phyloP scores from a whole-genome alignment of 2,113 vertebrate genomes.

The Apodemus sylvaticus region DNA sequence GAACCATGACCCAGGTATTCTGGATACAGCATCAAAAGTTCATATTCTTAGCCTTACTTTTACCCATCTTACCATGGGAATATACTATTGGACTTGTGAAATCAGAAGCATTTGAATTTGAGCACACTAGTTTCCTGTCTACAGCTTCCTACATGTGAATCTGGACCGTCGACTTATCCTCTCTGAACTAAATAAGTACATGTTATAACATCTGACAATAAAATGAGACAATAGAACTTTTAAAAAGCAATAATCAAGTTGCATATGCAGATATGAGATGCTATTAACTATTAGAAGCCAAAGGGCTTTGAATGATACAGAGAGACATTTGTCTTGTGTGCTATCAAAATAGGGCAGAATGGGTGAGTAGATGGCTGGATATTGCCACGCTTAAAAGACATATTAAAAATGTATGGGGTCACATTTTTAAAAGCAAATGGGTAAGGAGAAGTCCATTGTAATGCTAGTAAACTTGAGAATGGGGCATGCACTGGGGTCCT shows the following conservation, averaged over 20 bases:
- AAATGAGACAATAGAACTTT: slow-evolving; percentile 17
- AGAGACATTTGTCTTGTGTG: background rate
- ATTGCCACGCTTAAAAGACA: background rate
- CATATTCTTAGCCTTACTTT: background rate
- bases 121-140: background rate
- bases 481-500: background rate
- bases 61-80: background rate
- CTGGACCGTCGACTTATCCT: background rate
- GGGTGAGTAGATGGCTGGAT: background rate
- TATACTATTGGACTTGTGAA: background rate
- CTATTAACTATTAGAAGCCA: background rate
- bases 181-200: background rate
- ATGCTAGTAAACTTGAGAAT: background rate
- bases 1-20: background rate
- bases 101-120: no score
- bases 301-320: background rate
- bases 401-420: background rate
- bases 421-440: background rate
- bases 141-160: background rate
- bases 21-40: background rate
- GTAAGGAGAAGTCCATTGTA: background rate
- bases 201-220: background rate
- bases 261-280: background rate
- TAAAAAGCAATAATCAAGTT: slow-evolving; percentile 13
- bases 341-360: background rate